Percentiles rank a stretch among this genome's conserved stretches.
phyloP scores from a whole-genome alignment of 2,113 vertebrate species.

The Xiphophorus maculatus region DNA sequence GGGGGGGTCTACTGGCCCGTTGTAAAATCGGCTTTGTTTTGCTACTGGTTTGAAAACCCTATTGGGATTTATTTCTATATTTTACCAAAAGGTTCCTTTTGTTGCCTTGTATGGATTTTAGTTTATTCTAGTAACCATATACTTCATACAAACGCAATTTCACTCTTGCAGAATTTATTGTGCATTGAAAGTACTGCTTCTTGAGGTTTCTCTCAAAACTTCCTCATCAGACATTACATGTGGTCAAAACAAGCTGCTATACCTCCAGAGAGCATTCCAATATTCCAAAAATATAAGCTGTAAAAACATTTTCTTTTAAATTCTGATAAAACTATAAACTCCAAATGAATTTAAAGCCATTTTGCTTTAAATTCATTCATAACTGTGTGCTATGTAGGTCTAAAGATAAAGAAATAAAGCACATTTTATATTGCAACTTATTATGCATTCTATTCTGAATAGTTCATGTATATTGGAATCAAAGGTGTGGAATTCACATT shows the following conservation, averaged over 20 bases:
- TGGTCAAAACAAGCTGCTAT: background rate
- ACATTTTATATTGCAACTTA: no score
- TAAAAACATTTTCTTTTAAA: background rate
- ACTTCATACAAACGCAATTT: no score
- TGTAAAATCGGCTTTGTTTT: background rate
- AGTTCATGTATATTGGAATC: no score
- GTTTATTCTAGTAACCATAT: background rate
- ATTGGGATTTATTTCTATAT: background rate
- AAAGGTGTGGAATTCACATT: background rate
- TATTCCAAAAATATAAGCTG: background rate
- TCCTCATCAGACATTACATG: background rate
- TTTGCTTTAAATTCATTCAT: background rate
- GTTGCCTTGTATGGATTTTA: background rate
- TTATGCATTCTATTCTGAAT: no score
- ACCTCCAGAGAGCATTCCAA: background rate
- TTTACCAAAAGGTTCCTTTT: background rate
- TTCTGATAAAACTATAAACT: background rate
- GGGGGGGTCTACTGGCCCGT: conserved; percentile 25
- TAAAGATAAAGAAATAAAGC: background rate
- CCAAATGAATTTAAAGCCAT: background rate
- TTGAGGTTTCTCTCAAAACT: background rate
- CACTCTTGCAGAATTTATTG: background rate
- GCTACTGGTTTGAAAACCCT: no score
- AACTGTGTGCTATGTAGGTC: background rate
- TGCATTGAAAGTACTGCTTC: background rate